Conservation (phyloP, 1,140 invertebrate genomes). For the Lutraria rhynchaena region DNA sequence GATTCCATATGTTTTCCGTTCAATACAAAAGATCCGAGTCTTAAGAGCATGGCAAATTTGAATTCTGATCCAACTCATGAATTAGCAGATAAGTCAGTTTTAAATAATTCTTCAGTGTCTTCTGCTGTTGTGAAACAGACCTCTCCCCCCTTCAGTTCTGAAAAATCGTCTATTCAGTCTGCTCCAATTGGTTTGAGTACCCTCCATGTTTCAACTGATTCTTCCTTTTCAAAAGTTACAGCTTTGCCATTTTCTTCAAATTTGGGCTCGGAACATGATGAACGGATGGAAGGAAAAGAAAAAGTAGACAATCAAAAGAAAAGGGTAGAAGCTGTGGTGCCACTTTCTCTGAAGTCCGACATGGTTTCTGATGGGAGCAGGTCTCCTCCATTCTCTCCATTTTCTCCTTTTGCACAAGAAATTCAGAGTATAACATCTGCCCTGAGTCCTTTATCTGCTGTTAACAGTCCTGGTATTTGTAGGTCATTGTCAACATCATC, state of each 20-base stretch:
- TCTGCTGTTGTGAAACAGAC: no score
- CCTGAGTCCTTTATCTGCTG: conserved; percentile 14
- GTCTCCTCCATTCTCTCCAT: conserved; percentile 52
- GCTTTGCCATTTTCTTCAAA: background rate
- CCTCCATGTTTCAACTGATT: conserved; percentile 24
- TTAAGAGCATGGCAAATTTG: no score
- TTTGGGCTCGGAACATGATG: background rate
- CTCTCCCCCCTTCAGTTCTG: no score
- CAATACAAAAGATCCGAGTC: background rate
- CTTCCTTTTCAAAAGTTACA: conserved; percentile 16
- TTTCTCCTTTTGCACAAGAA: conserved; percentile 55
- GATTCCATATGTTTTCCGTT: conserved; percentile 37
- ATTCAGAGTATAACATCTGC: conserved; percentile 34
- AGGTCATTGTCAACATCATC: conserved; percentile 1
- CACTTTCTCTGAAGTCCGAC: background rate
- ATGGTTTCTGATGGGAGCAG: background rate
- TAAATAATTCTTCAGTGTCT: no score
- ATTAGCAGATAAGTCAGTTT: no score
- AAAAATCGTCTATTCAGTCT: background rate
- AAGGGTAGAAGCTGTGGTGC: background rate
- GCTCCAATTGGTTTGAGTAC: conserved; percentile 6
- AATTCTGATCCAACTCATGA: no score
- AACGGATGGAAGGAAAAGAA: background rate
- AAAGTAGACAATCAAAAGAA: background rate
- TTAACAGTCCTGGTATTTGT: background rate